These are phyloP conservation scores for Nasonia longicornis DNA, from an alignment of 1,140 invertebrate species.

Conservation along the genomic window DNA sequence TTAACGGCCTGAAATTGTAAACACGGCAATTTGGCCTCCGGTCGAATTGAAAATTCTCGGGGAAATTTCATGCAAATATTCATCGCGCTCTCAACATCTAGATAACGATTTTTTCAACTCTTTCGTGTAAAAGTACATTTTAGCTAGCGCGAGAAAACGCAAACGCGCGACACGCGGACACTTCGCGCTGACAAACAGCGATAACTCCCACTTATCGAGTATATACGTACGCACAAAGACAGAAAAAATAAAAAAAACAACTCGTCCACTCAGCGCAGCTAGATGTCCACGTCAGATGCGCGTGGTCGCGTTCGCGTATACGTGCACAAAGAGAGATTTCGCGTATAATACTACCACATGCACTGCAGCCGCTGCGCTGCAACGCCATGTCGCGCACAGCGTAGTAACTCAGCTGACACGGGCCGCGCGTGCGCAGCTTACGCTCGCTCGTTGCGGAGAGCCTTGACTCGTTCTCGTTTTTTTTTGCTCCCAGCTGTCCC, in stretches of 20 bases:
- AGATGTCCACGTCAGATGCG: constrained; percentile 24
- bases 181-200: constrained; percentile 3
- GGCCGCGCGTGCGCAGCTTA: constrained; percentile 62
- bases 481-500: neutral
- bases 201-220: neutral
- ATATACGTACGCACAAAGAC: neutral
- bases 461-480: neutral
- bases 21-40: neutral
- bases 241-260: neutral
- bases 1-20: constrained; percentile 8
- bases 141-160: no score
- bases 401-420: constrained; percentile 50
- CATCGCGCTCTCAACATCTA: no score
- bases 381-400: constrained; percentile 12
- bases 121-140: neutral
- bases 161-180: no score
- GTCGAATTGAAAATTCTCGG: constrained; percentile 1
- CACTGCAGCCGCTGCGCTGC: neutral
- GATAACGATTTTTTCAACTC: neutral
- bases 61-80: neutral
- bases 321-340: constrained; percentile 40
- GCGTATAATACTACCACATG: neutral
- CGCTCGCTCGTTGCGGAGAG: constrained; percentile 52
- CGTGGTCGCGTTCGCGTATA: neutral
- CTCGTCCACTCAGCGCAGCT: neutral